Evolutionary conservation across 2,797 vertebrate species (phyloP), one percentile per base, ranked within the genome.

Genomic region (Rhadinocentrus ornatus): DNA sequence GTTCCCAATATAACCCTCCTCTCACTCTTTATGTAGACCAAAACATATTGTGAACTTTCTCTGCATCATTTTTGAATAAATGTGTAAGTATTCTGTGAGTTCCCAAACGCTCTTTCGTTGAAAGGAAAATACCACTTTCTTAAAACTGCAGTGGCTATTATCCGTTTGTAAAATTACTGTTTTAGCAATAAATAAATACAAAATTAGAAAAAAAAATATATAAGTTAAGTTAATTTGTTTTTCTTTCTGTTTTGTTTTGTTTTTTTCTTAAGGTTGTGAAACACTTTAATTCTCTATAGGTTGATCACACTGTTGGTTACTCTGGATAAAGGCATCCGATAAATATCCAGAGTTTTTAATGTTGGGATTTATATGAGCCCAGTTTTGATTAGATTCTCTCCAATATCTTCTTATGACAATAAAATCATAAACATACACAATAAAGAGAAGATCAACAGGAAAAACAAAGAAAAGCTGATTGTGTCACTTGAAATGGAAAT

Each of bases 1-100:
- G 84, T 75, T 91, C 75, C 87, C 53, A 41, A 37, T 56, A 34
- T 77, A 86, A 90, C 83, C 67, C 32, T 71, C 46, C 24, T 62
- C 71, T 83, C 32, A 5, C 13, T 63, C n/a, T 73, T 65, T 64
- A 64, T 66, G 65, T 73, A 50, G 52, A 82, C 35, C 46, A 59
- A 84, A 75, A 79, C 62, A 37, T 62, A 29, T 15, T 56, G 57
- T 74, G 24, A 81, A 82, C 64, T 60, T 3, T 26, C 52, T 69
- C 34, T 2, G 52, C 44, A 13, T 41, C 13, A 31, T 37, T 52
- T 66, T 39, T 31, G 66, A 57, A 63, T 39, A 24, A 0, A 2
- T 18, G 55, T 34, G 44, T 0, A 46, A 60, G 50, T 24, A 0
- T 18, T 56, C 5, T 20, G 54, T 34, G 66, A 27, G 15, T 9